Conservation (phyloP, 2,797 vertebrate species). For the Triplophysa bombifrons region DNA sequence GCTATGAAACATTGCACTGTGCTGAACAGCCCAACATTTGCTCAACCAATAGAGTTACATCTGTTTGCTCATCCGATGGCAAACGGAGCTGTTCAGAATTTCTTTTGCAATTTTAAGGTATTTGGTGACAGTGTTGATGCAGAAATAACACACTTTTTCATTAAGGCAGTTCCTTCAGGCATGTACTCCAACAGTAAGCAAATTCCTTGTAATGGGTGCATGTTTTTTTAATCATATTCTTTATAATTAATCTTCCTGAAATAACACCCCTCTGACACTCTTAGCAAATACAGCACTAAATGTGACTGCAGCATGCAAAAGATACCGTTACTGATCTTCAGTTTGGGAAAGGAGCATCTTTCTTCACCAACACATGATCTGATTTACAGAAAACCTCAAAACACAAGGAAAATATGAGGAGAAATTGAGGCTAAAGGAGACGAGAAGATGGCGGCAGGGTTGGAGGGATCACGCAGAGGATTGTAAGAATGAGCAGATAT, state of each 20-base stretch:
- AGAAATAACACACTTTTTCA: neutral
- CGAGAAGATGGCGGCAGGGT: neutral
- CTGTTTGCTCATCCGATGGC: neutral
- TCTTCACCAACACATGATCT: constrained; percentile 6
- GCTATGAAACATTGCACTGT: no score
- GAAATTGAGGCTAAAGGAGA: neutral
- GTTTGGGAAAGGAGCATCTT: neutral
- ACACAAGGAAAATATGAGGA: neutral
- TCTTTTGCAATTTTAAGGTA: neutral
- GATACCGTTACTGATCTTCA: neutral
- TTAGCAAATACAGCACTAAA: neutral
- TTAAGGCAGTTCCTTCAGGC: neutral
- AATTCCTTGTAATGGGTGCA: neutral
- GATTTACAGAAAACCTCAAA: constrained; percentile 10
- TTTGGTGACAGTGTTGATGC: neutral
- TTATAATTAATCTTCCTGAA: neutral
- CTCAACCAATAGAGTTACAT: neutral
- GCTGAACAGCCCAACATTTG: no score
- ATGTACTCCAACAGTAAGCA: neutral
- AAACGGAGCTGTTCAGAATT: no score
- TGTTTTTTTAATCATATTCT: neutral
- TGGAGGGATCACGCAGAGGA: constrained; percentile 33
- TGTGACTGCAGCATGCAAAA: constrained; percentile 13
- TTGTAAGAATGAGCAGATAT: constrained; percentile 31
- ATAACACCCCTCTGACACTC: neutral